Percentiles rank a stretch among this genome's conserved stretches.
phyloP scores from a whole-genome alignment of 2,113 vertebrate genomes.

The Ctenomys sociabilis region DNA sequence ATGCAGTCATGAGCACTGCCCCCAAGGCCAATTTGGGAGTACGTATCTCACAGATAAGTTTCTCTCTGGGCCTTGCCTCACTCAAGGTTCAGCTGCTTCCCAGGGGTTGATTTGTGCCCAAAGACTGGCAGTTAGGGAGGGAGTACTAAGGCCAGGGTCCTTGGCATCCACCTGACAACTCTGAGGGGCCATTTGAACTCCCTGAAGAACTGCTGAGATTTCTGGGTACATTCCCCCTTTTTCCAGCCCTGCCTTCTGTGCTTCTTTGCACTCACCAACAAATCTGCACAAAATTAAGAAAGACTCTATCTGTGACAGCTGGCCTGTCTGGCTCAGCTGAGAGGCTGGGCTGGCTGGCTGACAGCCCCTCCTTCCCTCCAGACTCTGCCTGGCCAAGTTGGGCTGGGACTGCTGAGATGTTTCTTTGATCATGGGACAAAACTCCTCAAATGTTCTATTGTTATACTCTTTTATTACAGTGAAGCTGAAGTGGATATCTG shows the following conservation, averaged over 20 bases:
- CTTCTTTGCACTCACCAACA: neutral
- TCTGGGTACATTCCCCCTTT: neutral
- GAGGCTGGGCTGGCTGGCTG: neutral
- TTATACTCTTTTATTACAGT: neutral
- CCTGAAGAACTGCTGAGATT: neutral
- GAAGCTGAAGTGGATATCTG: slow-evolving; percentile 6
- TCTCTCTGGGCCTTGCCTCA: neutral
- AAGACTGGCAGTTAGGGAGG: neutral
- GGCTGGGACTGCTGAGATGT: neutral
- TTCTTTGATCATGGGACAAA: neutral
- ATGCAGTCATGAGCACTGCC: neutral
- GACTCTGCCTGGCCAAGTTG: neutral
- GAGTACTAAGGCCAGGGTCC: neutral
- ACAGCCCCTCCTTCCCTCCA: neutral
- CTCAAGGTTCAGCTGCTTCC: neutral
- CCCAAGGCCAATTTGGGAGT: neutral
- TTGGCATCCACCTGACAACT: neutral
- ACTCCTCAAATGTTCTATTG: neutral
- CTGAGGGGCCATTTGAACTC: neutral
- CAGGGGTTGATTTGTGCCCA: neutral
- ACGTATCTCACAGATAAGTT: neutral
- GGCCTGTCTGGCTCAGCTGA: neutral
- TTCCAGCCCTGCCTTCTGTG: neutral
- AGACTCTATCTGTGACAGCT: neutral
- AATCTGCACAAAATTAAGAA: neutral